Base-by-base conservation (phyloP, 2,797 vertebrate genomes). In the Pseudomugil gertrudae region DNA sequence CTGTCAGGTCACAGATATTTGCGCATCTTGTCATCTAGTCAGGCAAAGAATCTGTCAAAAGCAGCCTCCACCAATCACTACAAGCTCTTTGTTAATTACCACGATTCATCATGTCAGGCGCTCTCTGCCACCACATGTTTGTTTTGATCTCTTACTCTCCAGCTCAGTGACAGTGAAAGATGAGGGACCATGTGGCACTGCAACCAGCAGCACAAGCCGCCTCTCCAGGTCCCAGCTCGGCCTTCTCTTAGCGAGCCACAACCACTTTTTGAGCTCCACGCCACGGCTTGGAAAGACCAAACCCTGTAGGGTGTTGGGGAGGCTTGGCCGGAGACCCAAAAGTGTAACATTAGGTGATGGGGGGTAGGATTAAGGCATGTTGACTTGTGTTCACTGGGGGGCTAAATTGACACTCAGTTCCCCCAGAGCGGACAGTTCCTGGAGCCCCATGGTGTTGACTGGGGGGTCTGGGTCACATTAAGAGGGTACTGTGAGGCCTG, bases 301-400 rank as follows among this genome's bases (percentile, higher is more conserved):
- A 69, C 79, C 72, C 81, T 59, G 65, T 29, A 45, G 74, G 84
- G 72, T 23, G 66, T 64, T 69, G 72, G 79, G 80, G 55, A 52
- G 70, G 87, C 80, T 76, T 66, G 38, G 57, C 79, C 91, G 84
- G 81, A 80, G 86, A 85, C 76, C 84, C 73, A 59, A 84, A 87
- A 91, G 89, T 93, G 92, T 92, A 93, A 93, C 90, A 84, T 89
- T 89, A 92, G 89, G 90, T 91, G 90, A 88, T 79, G 74, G 83
- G 86, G 88, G 90, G 88, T n/a, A n/a, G 90, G 80, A 89, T 89
- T 91, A 90, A 85, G 90, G 88, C 86, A 89, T 92, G 92, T 92
- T 92, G 89, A 92, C 90, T 89, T 87, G 88, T 88, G 90, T 83
- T 90, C 91, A 91, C 90, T 71, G 38, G 89, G 88, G 88, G 84